These are phyloP conservation scores for Spea bombifrons DNA, from an alignment of 2,113 vertebrate genomes.

Conservation along the genomic window DNA sequence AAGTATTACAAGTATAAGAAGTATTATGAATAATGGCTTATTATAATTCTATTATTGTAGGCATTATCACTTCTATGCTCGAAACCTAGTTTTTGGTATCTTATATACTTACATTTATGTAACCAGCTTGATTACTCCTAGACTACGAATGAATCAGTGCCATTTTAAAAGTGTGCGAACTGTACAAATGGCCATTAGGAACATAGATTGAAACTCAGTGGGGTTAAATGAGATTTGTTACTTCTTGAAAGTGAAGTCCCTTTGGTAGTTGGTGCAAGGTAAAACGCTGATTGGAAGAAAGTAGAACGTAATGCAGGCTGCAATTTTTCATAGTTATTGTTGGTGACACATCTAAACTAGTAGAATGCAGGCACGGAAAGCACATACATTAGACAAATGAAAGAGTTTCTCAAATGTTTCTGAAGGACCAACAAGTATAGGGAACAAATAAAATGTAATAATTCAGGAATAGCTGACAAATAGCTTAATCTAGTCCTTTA, in stretches of 20 bases:
- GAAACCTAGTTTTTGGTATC: not conserved
- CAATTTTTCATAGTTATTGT: slow-evolving; percentile 92
- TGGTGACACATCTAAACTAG: slow-evolving; percentile 80
- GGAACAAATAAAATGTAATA: slow-evolving; percentile 57
- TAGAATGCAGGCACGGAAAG: slow-evolving; percentile 56
- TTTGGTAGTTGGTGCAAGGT: slow-evolving; percentile 60
- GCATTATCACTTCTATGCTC: too few relatives aligned
- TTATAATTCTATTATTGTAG: too few relatives aligned
- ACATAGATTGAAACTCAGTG: slow-evolving; percentile 63
- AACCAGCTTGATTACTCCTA: slow-evolving; percentile 48
- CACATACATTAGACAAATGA: slow-evolving; percentile 65
- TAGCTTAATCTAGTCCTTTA: slow-evolving; percentile 53
- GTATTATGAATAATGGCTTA: too few relatives aligned
- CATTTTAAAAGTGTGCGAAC: slow-evolving; percentile 56
- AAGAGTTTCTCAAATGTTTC: slow-evolving; percentile 57
- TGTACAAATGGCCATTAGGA: slow-evolving; percentile 59
- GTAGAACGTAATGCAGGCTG: slow-evolving; percentile 57
- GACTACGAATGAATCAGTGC: slow-evolving; percentile 52
- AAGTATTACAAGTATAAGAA: too few relatives aligned
- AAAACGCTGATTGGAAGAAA: slow-evolving; percentile 54
- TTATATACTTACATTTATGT: not conserved
- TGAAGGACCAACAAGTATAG: slow-evolving; percentile 53
- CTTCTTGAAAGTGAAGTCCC: slow-evolving; percentile 62
- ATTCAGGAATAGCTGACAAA: slow-evolving; percentile 50
- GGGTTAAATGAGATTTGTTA: slow-evolving; percentile 73